Evolutionary conservation across 2,797 vertebrate genomes (phyloP).

Genomic region (Cirrhinus mrigala): DNA sequence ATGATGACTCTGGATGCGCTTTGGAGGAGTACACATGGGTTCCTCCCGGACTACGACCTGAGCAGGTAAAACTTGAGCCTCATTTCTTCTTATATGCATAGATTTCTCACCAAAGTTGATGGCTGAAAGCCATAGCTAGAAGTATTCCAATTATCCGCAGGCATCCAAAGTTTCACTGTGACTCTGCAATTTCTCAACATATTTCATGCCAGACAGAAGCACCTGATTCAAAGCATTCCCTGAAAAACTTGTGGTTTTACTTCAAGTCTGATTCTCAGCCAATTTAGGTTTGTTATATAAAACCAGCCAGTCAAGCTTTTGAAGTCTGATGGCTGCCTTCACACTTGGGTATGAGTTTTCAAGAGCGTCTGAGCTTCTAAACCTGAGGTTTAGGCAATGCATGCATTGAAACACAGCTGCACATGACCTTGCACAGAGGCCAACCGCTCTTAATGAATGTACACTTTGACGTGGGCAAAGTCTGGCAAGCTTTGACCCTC

Average conservation of each 20-base stretch:
- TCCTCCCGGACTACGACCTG: conserved; percentile 90
- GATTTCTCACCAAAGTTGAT: not conserved
- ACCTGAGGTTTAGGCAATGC: not conserved
- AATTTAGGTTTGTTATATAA: conserved; percentile 9
- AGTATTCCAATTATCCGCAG: not conserved
- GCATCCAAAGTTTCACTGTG: not conserved
- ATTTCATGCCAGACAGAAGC: not conserved
- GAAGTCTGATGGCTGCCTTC: conserved; percentile 11
- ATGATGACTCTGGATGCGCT: conserved; percentile 95
- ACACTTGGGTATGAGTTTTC: not conserved
- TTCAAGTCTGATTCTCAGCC: not conserved
- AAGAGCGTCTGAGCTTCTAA: not conserved
- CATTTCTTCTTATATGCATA: not conserved
- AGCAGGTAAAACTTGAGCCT: conserved; percentile 82
- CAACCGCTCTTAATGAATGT: conserved; percentile 18
- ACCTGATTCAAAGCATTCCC: not conserved
- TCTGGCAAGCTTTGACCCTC: conserved; percentile 14
- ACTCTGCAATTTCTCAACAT: not conserved
- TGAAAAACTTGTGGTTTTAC: not conserved
- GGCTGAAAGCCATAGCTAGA: not conserved
- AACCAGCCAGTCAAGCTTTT: conserved; percentile 12
- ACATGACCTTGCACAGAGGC: not conserved
- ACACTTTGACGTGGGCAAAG: conserved; percentile 10
- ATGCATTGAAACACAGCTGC: not conserved
- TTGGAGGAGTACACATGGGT: conserved; percentile 97